Base-by-base conservation (phyloP, 2,113 vertebrate species). In the Tretioscincus oriximinensis region DNA sequence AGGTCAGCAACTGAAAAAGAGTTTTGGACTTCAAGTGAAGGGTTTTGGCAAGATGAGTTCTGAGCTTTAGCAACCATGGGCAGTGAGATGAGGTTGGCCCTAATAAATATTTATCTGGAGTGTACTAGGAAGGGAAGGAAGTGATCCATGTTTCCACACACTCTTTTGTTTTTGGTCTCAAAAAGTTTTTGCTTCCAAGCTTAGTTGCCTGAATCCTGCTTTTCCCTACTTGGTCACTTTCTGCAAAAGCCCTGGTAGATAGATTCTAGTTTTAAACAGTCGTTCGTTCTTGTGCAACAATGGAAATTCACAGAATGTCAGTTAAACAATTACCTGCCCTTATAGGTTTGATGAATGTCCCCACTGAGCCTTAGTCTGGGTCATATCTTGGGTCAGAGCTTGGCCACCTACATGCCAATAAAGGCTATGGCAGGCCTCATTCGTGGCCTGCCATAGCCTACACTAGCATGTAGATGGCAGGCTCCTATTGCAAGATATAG, bases 1-100 rank as follows among this genome's bases (percentile, higher is more conserved):
- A 70, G 73, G 80, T 82, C 73, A 76, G 35, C 49, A 41, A 58
- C 64, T 60, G 64, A 81, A 61, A 76, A 4, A 26, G 65, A n/a
- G n/a, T n/a, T 9, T 35, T 49, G 31, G 35, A 65, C 65, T 73
- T 54, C 35, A 76, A 82, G 41, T 28, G 65, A 66, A 63, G 58
- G 26, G 49, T 31, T 76, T 82, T 70, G 73, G 80, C 67, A 68
- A 54, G 26, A 24, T 29, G 73, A 74, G 47, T 12, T 67, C 47
- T 28, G 26, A 47, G 73, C 35, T 81, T 61, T 51, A 51, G 64
- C 49, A 74, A 4, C 66, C 24, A 8, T 21, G 54, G 31, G 16
- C 35, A 7, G 61, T 24, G 22, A 61, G 60, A 47, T 68, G 22
- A 41, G 58, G 10, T 10, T 60, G 29, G 51, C 29, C 31, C 26